Evolutionary conservation across 2,797 vertebrate species (phyloP), one percentile per base, ranked within the genome.

Genomic region (Anniella stebbinsi): DNA sequence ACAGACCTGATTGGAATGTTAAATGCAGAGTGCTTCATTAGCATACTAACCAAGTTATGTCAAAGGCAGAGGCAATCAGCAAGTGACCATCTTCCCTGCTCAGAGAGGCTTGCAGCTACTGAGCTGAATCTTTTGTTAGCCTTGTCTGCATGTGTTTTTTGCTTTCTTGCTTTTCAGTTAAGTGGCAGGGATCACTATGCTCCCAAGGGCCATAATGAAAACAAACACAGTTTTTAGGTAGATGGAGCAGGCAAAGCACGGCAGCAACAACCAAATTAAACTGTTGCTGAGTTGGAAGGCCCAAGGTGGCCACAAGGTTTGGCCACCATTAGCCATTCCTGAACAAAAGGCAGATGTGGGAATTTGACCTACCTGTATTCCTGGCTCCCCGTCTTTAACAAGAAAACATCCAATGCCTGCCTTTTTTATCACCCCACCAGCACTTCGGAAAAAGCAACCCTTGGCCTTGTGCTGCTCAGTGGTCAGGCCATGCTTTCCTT

Each of bases 121-220:
- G 92, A 89, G 48, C 92, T 82, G 10, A 51, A 93, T 95, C 94
- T 96, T 96, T 95, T 95, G 96, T 96, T 93, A 94, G 77, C 70
- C 80, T 93, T 91, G 92, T 94, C 87, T 84, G 88, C 92, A 89
- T 91, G 93, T 92, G 17, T 95, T 96, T 25, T 93, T 92, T 87
- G 94, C 95, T 96, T 97, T 97, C 93, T 97, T 97, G 95, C 94
- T 95, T 97, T 97, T 96, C 96, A 96, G 95, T 96, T 97, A 96
- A 89, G 69, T 88, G 41, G 95, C 89, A 96, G 91, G 95, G 95
- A 96, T 96, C 93, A 94, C 93, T 89, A 92, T 95, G 93, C 93
- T 96, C 95, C 95, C 95, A 96, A 95, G 95, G 88, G 90, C 90
- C 89, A n/a, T 95, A 96, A 97, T 94, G 95, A 96, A 96, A 97